Percentiles rank a stretch among this genome's conserved stretches.
These are phyloP conservation scores for Parauchenoglanis punctatus DNA, from an alignment of 2,797 vertebrate species.

Conservation along the genomic window DNA sequence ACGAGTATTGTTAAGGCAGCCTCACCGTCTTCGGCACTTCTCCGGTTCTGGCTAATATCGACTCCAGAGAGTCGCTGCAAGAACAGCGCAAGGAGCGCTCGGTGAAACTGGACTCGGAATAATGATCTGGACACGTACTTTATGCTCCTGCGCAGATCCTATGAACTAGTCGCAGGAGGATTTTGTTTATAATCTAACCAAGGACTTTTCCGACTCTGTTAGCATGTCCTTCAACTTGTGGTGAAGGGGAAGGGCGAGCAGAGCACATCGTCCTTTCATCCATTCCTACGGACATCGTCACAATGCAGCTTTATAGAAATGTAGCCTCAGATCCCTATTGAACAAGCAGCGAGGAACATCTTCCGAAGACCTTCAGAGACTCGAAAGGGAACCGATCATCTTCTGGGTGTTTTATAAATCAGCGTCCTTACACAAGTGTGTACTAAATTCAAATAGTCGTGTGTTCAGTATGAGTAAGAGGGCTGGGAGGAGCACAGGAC, in stretches of 20 bases:
- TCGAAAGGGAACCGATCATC: background rate
- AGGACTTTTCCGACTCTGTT: background rate
- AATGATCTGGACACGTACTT: background rate
- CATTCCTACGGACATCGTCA: background rate
- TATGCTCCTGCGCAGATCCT: background rate
- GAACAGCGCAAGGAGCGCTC: background rate
- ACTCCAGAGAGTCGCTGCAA: constrained; percentile 9
- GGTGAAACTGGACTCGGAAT: background rate
- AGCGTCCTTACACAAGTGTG: background rate
- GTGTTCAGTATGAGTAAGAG: background rate
- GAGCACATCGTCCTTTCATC: background rate
- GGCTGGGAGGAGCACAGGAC: background rate
- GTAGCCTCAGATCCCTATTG: no score
- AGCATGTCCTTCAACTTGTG: background rate
- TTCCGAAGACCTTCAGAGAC: background rate
- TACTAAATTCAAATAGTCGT: background rate
- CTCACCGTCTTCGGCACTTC: constrained; percentile 5
- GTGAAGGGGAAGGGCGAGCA: background rate
- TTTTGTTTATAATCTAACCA: background rate
- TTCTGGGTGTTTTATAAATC: background rate
- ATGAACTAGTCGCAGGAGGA: background rate
- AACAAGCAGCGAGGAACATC: background rate
- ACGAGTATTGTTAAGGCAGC: constrained; percentile 23
- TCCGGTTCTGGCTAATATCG: constrained; percentile 13
- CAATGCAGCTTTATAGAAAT: background rate